These are phyloP conservation scores for Numenius arquata DNA, from an alignment of 2,113 vertebrate species.

Conservation along the genomic window DNA sequence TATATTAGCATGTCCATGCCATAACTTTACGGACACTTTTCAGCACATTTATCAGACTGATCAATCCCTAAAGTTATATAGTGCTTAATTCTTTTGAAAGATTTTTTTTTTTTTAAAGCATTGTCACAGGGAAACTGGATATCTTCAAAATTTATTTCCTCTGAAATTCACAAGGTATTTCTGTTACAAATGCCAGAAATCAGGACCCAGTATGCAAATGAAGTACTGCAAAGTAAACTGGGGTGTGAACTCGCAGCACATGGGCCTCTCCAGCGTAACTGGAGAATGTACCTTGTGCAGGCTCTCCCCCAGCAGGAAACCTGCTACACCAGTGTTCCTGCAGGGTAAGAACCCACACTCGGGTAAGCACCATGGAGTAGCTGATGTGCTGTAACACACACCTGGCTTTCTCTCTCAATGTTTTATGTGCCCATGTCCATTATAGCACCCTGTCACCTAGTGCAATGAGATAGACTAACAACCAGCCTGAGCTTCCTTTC, in stretches of 20 bases:
- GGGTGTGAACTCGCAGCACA: background rate
- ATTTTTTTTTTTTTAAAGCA: background rate
- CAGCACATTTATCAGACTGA: background rate
- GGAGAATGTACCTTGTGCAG: background rate
- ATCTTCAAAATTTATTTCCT: background rate
- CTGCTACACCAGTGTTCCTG: background rate
- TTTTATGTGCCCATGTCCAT: slow-evolving; percentile 2
- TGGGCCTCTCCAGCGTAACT: background rate
- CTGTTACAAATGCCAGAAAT: background rate
- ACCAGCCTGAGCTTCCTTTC: background rate
- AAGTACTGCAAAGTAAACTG: background rate
- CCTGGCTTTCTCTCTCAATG: background rate
- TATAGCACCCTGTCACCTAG: background rate
- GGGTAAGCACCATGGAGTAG: background rate
- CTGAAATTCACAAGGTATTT: background rate
- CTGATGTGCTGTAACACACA: background rate
- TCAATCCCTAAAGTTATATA: background rate
- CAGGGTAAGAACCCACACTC: background rate
- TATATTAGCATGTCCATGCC: background rate
- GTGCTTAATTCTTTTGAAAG: background rate
- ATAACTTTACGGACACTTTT: background rate
- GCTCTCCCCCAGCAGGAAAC: background rate
- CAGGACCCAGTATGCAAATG: background rate
- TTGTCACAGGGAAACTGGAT: background rate
- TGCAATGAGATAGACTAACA: background rate